Evolutionary conservation across 2,888 invertebrate genomes (phyloP).

Genomic region (Aquatica leii): DNA sequence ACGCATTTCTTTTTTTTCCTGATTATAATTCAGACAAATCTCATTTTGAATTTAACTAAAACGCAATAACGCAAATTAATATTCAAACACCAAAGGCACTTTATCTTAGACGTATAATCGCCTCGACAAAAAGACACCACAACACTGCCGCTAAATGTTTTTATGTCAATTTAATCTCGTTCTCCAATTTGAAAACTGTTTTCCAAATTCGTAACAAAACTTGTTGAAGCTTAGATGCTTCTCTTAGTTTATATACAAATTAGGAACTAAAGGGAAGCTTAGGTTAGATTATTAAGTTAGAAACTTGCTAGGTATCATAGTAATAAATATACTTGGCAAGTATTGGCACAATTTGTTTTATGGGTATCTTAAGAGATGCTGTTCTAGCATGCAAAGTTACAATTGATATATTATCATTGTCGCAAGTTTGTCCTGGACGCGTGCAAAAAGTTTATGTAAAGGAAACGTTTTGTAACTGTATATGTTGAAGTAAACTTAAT

Average conservation of each 20-base stretch:
- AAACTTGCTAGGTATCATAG: conserved; percentile 45
- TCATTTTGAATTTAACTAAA: background rate
- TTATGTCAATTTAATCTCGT: conserved; percentile 12
- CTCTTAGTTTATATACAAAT: conserved; percentile 46
- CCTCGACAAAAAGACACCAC: too few relatives aligned
- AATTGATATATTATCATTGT: too few relatives aligned
- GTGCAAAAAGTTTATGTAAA: too few relatives aligned
- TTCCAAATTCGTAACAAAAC: conserved; percentile 9
- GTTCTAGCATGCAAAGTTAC: conserved; percentile 15
- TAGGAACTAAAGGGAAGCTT: conserved; percentile 48
- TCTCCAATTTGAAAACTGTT: background rate
- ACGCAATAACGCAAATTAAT: background rate
- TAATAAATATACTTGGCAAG: conserved; percentile 42
- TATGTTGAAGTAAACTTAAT: too few relatives aligned
- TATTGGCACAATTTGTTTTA: conserved; percentile 39
- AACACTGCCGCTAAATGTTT: conserved; percentile 2
- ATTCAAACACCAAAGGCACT: background rate
- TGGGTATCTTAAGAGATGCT: conserved; percentile 26
- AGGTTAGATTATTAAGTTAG: conserved; percentile 50
- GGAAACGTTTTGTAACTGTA: too few relatives aligned
- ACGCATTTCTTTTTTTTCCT: too few relatives aligned
- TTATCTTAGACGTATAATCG: too few relatives aligned
- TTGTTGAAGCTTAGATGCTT: conserved; percentile 16
- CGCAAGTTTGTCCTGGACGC: too few relatives aligned
- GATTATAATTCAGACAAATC: conserved; percentile 1